Percentiles rank a stretch among this genome's conserved stretches.
Evolutionary conservation across 2,797 vertebrate genomes (phyloP).

Genomic region (Amblyopsis hoosieri): DNA sequence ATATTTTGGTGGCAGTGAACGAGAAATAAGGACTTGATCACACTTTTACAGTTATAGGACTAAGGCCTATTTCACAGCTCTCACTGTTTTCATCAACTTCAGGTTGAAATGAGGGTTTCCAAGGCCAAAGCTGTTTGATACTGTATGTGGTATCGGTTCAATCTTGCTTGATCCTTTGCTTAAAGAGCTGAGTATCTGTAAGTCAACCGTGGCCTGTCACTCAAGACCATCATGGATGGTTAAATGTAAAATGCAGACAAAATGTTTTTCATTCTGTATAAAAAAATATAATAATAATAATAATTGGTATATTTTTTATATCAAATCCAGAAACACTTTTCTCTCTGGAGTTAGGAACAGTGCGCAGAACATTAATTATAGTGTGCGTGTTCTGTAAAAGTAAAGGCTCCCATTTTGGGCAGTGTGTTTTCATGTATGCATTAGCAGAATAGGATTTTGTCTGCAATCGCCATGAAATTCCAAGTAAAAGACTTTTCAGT

Average conservation of each 20-base stretch:
- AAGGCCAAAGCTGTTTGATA: constrained; percentile 17
- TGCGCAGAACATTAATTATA: too few species aligned
- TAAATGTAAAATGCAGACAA: constrained; percentile 12
- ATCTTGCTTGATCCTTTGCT: constrained; percentile 13
- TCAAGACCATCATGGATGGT: constrained; percentile 16
- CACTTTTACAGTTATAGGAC: constrained; percentile 21
- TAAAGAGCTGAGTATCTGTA: constrained; percentile 20
- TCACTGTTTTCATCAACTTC: constrained; percentile 22
- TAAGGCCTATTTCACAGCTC: constrained; percentile 16
- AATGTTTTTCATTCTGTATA: constrained; percentile 4
- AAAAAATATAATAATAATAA: too few species aligned
- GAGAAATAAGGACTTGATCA: constrained; percentile 35
- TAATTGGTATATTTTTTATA: too few species aligned
- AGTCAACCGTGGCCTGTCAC: background rate
- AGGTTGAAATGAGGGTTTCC: constrained; percentile 14
- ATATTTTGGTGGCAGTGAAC: constrained; percentile 34
- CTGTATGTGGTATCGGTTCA: constrained; percentile 6
- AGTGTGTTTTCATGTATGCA: too few species aligned
- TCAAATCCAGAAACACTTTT: too few species aligned
- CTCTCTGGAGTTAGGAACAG: too few species aligned
- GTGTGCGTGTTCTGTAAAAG: too few species aligned
- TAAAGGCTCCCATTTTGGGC: too few species aligned
- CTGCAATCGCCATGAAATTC: too few species aligned
- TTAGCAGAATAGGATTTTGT: too few species aligned
- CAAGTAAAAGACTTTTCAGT: too few species aligned